Evolutionary conservation across 2,888 invertebrate species (phyloP), one percentile per base, ranked within the genome.

Genomic region (Orthosia incerta): DNA sequence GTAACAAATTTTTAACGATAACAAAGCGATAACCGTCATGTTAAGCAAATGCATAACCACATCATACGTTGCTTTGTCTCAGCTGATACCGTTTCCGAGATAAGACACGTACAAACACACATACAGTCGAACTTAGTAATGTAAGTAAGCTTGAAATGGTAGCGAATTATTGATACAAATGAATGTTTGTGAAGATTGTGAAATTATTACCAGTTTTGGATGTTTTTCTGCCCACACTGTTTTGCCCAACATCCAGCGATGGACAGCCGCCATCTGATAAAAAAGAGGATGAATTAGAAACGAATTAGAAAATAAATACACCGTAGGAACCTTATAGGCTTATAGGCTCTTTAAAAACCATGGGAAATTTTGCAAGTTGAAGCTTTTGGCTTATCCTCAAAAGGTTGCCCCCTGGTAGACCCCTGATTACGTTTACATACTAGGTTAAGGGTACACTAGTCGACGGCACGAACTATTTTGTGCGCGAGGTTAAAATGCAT

Each of bases 1-100:
- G 86, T 84, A 85, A 88, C 87, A 83, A 86, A 86, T 90, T 90
- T 89, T 89, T 87, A 87, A 75, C 77, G 91, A 91, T 91, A 91
- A 89, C 82, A 65, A 0, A 11, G 50, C 83, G 87, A 88, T 86
- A 81, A 74, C 79, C 72, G 85, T 72, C 61, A 66, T 71, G 76
- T 76, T 82, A 71, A 87, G 83, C 86, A 85, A 85, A 85, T 89
- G 89, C 89, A 89, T 53, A 74, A 84, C 85, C 86, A 87, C 88
- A 88, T 91, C 88, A 89, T 75, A 79, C 64, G 83, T 82, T 83
- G 86, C 91, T 89, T 88, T 88, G 89, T 90, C 78, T 83, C 64
- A 13, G 48, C 45, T 72, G 87, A 89, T 89, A 89, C 79, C 71
- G 79, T 75, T 65, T 20, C 20, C 0, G 48, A 71, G 92, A 92